Evolutionary conservation across 1,140 invertebrate genomes (phyloP).

Genomic region (Meloidogyne chitwoodi): DNA sequence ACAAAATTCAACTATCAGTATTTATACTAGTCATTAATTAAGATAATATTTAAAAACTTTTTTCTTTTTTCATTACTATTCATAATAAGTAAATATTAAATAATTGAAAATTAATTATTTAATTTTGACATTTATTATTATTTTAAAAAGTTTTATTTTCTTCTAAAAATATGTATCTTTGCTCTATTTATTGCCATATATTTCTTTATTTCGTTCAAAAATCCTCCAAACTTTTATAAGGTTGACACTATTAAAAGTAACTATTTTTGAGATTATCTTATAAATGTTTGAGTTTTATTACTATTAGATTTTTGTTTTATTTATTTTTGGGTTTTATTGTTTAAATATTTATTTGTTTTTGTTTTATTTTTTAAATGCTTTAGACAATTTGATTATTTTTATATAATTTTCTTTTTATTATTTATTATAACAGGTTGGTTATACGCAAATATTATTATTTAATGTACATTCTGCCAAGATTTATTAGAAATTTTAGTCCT

Average conservation of each 20-base stretch:
- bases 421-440: background rate
- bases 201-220: background rate
- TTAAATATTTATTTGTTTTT: background rate
- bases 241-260: no score
- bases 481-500: background rate
- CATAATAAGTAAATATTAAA: no score
- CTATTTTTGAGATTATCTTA: no score
- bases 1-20: background rate
- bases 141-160: no score
- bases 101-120: no score
- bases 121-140: no score
- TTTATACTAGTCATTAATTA: background rate
- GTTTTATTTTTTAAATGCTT: background rate
- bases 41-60: background rate
- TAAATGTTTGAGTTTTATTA: background rate
- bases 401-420: background rate
- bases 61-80: no score
- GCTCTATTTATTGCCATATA: background rate
- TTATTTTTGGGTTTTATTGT: background rate
- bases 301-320: background rate
- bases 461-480: background rate
- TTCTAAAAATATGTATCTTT: no score
- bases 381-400: background rate
- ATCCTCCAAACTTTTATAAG: no score
- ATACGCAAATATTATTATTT: background rate